Conservation (phyloP, 2,888 invertebrate species). For the Tetranychus truncatus region DNA sequence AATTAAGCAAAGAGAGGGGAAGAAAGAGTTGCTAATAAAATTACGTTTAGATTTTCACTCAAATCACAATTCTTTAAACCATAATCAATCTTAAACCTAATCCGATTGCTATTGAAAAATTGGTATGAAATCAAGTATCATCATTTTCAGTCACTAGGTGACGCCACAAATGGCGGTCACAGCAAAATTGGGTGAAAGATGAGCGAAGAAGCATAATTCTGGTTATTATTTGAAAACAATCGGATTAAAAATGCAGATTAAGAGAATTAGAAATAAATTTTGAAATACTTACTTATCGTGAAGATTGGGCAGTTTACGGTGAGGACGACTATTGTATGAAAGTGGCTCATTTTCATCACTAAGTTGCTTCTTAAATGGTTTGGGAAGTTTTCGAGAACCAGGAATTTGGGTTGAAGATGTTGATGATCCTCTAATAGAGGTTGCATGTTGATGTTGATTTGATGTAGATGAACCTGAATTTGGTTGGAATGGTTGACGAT, state of each 20-base stretch:
- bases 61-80: too few species aligned
- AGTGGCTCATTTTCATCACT: conserved; percentile 18
- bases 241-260: not conserved
- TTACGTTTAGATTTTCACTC: too few species aligned
- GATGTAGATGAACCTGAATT: not conserved
- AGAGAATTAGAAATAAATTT: not conserved
- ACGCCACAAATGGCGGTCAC: too few species aligned
- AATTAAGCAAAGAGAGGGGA: too few species aligned
- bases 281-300: not conserved
- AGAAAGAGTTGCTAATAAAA: too few species aligned
- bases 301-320: conserved; percentile 15
- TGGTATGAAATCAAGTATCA: too few species aligned
- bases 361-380: conserved; percentile 2
- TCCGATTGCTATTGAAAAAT: too few species aligned
- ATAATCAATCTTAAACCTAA: too few species aligned
- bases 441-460: not conserved
- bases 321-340: conserved; percentile 21
- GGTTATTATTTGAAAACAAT: not conserved
- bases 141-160: too few species aligned
- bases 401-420: not conserved
- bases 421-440: not conserved
- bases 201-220: not conserved
- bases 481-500: not conserved
- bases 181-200: too few species aligned
- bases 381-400: not conserved